Conservation (phyloP, 1,140 invertebrate species). For the Epicauta chinensis region DNA sequence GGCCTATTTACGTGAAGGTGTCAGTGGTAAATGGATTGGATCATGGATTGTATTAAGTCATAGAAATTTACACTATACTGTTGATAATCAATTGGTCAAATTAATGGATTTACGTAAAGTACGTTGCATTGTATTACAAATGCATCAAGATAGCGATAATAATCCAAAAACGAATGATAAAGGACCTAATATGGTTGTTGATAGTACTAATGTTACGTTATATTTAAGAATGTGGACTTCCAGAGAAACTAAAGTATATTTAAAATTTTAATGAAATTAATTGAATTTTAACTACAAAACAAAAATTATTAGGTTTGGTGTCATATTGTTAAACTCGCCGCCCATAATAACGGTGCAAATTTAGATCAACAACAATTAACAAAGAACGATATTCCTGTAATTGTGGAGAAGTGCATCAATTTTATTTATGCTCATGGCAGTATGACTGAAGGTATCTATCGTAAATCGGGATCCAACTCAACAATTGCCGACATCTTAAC, state of each 20-base stretch:
- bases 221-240: slow-evolving; percentile 65
- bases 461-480: slow-evolving; percentile 68
- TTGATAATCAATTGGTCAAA: slow-evolving; percentile 49
- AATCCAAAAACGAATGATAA: slow-evolving; percentile 49
- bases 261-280: background rate
- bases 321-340: slow-evolving; percentile 63
- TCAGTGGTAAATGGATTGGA: slow-evolving; percentile 64
- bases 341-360: slow-evolving; percentile 66
- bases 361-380: slow-evolving; percentile 81
- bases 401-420: slow-evolving; percentile 86
- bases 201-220: slow-evolving; percentile 54
- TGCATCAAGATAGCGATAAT: slow-evolving; percentile 46
- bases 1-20: slow-evolving; percentile 60
- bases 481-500: slow-evolving; percentile 68
- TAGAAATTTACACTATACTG: slow-evolving; percentile 61
- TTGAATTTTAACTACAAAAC: background rate
- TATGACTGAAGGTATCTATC: slow-evolving; percentile 79
- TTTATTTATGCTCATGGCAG: slow-evolving; percentile 80
- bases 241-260: slow-evolving; percentile 52
- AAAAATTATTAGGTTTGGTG: slow-evolving; percentile 54
- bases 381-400: slow-evolving; percentile 76
- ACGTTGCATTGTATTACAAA: slow-evolving; percentile 62
- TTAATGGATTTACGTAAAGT: slow-evolving; percentile 74
- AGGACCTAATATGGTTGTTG: slow-evolving; percentile 58
- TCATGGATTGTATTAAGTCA: slow-evolving; percentile 71